Evolutionary conservation across 1,140 invertebrate genomes (phyloP).

Genomic region (Melanaphis sacchari): DNA sequence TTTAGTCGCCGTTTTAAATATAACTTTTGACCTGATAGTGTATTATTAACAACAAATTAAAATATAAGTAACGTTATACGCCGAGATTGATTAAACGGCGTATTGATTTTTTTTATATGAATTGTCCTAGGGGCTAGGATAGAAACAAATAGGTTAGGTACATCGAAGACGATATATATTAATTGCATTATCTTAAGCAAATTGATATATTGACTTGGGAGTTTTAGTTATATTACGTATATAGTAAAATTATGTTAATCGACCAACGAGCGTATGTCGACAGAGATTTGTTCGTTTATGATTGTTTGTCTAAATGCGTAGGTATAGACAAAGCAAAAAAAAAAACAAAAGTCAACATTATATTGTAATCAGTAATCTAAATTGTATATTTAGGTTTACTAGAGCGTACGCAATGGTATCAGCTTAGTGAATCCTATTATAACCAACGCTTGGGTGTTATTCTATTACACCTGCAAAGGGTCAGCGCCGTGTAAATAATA

Average conservation of each 20-base stretch:
- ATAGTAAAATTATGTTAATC: too few relatives aligned
- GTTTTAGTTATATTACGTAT: neutral
- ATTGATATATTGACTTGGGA: neutral
- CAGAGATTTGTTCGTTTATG: neutral
- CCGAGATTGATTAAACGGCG: neutral
- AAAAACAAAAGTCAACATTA: constrained; percentile 38
- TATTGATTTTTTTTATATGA: constrained; percentile 8
- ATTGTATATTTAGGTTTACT: constrained; percentile 57
- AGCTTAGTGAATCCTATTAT: constrained; percentile 56
- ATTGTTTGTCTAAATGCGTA: neutral
- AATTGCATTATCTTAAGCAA: constrained; percentile 16
- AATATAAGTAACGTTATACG: neutral
- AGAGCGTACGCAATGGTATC: constrained; percentile 54
- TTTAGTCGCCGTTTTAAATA: too few relatives aligned
- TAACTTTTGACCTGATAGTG: neutral
- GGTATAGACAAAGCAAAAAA: neutral
- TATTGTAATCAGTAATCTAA: constrained; percentile 55
- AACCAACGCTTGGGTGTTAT: constrained; percentile 54
- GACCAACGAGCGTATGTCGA: neutral
- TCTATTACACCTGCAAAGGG: constrained; percentile 57
- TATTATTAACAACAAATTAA: neutral
- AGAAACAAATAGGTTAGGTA: constrained; percentile 23
- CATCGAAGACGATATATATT: neutral
- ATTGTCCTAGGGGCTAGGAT: neutral
- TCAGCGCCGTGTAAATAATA: constrained; percentile 40